Evolutionary conservation across 2,797 vertebrate genomes (phyloP), one percentile per base, ranked within the genome.

Genomic region (Paedocypris micromegethes): DNA sequence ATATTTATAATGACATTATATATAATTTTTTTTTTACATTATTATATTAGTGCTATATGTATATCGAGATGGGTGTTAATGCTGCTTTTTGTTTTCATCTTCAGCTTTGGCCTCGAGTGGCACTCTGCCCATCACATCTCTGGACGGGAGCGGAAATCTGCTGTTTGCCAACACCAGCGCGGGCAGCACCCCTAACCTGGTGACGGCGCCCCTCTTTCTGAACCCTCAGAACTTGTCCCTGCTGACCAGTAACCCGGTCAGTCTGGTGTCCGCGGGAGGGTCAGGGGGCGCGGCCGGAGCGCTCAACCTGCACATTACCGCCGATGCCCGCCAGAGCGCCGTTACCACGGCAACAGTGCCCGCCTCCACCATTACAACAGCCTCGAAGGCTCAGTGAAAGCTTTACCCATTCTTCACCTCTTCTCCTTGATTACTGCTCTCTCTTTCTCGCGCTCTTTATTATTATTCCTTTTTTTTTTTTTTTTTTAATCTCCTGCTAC

Each of bases 161-260:
- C 90, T 99, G 78, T 98, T 99, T 73, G 93, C 96, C 86, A 91
- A 89, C 79, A 77, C 89, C 39, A 93, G 92, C 54, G 91, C 87
- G 3, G 93, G 93, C 75, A 88, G 87, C 81, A 74, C 81, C 2
- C 84, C 82, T 70, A 97, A 96, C 91, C 91, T 98, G 79, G 91
- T 98, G 87, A 97, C 94, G 72, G 93, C 93, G 49, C 95, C 95
- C 41, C 89, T 99, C 81, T 97, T 98, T 88, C 90, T 99, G 85
- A 97, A 92, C 85, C 96, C 94, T 80, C 97, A 98, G 89, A 99
- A 96, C 90, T 92, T 99, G 84, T 98, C 96, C 81, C 90, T 99
- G 88, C 93, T 99, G 87, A 95, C 96, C 91, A 96, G 94, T 91
- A 97, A 96, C 89, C 97, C 97, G 0, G 91, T 98, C 79, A 99